Conservation (phyloP, 2,797 vertebrate genomes). For the Helicolenus hilgendorfi region DNA sequence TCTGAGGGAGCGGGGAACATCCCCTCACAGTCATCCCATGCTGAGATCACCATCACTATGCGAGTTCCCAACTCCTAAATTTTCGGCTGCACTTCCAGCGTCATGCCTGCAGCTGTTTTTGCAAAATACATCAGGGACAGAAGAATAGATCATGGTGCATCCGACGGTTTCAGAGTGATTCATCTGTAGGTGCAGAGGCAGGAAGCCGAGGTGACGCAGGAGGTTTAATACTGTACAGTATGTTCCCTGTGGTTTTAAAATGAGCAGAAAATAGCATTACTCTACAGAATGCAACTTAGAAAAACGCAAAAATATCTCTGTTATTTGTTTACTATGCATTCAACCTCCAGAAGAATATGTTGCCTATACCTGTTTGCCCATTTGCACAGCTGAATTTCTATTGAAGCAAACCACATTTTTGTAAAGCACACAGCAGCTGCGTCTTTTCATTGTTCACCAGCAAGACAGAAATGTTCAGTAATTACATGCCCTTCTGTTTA, state of each 20-base stretch:
- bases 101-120: slow-evolving; percentile 57
- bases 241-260: slow-evolving; percentile 54
- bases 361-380: slow-evolving; percentile 4
- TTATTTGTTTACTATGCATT: slow-evolving; percentile 50
- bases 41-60: slow-evolving; percentile 42
- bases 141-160: slow-evolving; percentile 29
- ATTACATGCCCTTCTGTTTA: slow-evolving; percentile 14
- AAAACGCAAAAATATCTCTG: slow-evolving; percentile 20
- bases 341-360: slow-evolving; percentile 9
- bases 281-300: slow-evolving; percentile 27
- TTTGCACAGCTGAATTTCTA: background rate
- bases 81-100: background rate
- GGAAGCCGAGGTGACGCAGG: slow-evolving; percentile 64
- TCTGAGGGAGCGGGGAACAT: slow-evolving; percentile 46
- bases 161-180: slow-evolving; percentile 54
- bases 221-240: slow-evolving; percentile 52
- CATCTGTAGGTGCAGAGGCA: slow-evolving; percentile 67
- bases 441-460: slow-evolving; percentile 35
- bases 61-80: slow-evolving; percentile 27
- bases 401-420: slow-evolving; percentile 21
- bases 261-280: slow-evolving; percentile 39
- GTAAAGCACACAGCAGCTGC: slow-evolving; percentile 43
- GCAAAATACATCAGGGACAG: slow-evolving; percentile 44
- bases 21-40: slow-evolving; percentile 23
- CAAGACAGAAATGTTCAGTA: slow-evolving; percentile 24